phyloP scores from a whole-genome alignment of 2,797 vertebrate genomes.

The Acipenser transmontanus region DNA sequence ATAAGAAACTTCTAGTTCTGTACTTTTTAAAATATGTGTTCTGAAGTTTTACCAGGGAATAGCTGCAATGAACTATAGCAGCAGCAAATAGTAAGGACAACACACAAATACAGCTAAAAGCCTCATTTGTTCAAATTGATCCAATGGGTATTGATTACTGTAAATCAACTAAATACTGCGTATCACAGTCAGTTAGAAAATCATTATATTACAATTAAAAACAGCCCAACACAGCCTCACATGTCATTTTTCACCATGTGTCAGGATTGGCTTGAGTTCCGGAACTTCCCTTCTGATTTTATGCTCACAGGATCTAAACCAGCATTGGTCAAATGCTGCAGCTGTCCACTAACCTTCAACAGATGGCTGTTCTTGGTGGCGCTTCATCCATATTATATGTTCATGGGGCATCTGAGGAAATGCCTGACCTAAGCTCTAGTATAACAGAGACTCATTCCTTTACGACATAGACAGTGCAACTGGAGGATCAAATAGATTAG shows the following conservation, averaged over 20 bases:
- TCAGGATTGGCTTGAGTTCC: slow-evolving; percentile 20
- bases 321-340: slow-evolving; percentile 51
- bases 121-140: no score
- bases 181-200: slow-evolving; percentile 54
- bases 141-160: slow-evolving; percentile 42
- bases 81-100: no score
- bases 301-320: slow-evolving; percentile 36
- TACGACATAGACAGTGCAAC: not conserved
- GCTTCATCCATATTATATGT: slow-evolving; percentile 41
- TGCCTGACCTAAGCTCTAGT: not conserved
- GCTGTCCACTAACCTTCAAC: slow-evolving; percentile 63
- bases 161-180: slow-evolving; percentile 47
- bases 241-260: slow-evolving; percentile 30
- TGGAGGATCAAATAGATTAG: not conserved
- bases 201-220: slow-evolving; percentile 61
- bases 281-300: slow-evolving; percentile 33
- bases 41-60: no score
- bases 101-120: no score
- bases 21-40: no score
- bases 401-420: not conserved
- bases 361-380: slow-evolving; percentile 51
- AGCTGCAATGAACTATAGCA: no score
- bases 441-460: not conserved
- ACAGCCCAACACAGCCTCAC: slow-evolving; percentile 30
- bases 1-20: no score